Conservation (phyloP, 2,888 invertebrate genomes). For the Drosophila pullipes region DNA sequence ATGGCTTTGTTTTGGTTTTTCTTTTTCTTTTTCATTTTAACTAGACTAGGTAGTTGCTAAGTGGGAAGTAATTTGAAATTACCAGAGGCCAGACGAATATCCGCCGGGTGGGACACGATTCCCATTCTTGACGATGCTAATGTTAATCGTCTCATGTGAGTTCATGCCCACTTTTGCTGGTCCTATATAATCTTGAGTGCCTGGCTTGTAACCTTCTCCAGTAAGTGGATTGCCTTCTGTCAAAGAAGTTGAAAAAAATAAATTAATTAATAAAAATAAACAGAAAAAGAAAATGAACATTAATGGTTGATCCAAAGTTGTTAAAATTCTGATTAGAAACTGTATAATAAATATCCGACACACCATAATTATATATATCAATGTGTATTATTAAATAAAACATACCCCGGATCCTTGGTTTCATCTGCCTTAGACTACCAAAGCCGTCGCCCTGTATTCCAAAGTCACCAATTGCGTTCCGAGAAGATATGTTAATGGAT, state of each 20-base stretch:
- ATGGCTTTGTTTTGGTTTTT: neutral
- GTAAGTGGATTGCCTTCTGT: conserved; percentile 27
- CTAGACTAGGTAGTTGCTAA: too few relatives aligned
- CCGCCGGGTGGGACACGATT: conserved; percentile 16
- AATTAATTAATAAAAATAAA: neutral
- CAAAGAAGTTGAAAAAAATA: neutral
- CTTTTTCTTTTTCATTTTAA: too few relatives aligned
- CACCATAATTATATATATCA: neutral
- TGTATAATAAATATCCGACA: neutral
- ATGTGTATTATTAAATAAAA: neutral
- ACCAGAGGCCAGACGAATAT: conserved; percentile 26
- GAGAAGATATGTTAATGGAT: too few relatives aligned
- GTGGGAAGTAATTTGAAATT: neutral
- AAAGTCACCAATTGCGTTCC: conserved; percentile 41
- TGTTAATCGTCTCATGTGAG: conserved; percentile 1
- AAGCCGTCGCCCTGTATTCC: conserved; percentile 57
- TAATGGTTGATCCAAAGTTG: neutral
- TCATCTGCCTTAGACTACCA: conserved; percentile 46
- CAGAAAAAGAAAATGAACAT: too few relatives aligned
- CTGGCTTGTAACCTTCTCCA: conserved; percentile 24
- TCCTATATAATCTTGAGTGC: conserved; percentile 5
- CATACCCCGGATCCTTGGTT: conserved; percentile 52
- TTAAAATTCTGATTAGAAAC: neutral
- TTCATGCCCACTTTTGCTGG: neutral
- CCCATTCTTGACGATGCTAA: rapidly evolving